A percentile compares a stretch with the other conserved stretches of the same genome.
phyloP scores from a whole-genome alignment of 1,140 invertebrate genomes.

The Leptopilina boulardi region DNA sequence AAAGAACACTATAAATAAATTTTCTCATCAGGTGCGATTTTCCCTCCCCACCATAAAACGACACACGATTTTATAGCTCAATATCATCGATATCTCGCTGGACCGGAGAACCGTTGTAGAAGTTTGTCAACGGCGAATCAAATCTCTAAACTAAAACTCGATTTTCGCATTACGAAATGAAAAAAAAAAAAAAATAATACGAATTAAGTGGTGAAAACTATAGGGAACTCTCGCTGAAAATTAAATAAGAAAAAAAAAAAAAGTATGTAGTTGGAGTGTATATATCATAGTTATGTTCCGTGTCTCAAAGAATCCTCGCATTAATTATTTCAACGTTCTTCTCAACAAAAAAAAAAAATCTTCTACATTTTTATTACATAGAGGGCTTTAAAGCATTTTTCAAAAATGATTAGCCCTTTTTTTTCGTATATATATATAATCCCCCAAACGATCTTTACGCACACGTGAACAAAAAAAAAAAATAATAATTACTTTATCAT shows the following conservation, averaged over 20 bases:
- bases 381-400: neutral
- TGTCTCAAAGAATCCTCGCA: neutral
- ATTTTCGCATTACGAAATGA: neutral
- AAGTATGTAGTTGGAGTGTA: slow-evolving; percentile 25
- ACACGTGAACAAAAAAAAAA: neutral
- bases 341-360: no score
- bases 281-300: slow-evolving; percentile 21
- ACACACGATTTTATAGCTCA: slow-evolving; percentile 47
- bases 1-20: neutral
- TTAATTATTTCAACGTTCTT: neutral
- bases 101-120: slow-evolving; percentile 51
- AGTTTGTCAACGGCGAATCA: slow-evolving; percentile 50
- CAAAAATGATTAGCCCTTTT: neutral
- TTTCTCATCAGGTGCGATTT: neutral
- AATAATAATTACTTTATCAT: neutral
- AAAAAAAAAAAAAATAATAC: neutral
- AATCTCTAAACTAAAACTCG: neutral
- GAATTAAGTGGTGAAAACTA: slow-evolving; percentile 11
- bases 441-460: neutral
- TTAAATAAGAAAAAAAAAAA: neutral
- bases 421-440: neutral
- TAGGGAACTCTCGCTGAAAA: neutral
- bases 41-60: neutral
- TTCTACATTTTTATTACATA: neutral
- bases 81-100: slow-evolving; percentile 47